Evolutionary conservation across 2,797 vertebrate genomes (phyloP).

Genomic region (Ctenopoma kingsleyae): DNA sequence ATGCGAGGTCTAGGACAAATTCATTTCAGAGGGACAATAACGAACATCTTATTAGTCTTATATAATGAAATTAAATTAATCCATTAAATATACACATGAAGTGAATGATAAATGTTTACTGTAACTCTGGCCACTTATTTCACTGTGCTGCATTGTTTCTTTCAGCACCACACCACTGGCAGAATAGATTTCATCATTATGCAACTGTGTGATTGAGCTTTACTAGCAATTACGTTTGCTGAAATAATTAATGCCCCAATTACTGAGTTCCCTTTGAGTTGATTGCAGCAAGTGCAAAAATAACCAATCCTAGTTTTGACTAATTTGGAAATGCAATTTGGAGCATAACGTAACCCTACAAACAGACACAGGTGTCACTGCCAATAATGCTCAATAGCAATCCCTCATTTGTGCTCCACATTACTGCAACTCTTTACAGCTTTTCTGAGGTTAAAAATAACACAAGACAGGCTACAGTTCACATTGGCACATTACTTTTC

Average conservation of each 20-base stretch:
- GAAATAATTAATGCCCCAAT: constrained; percentile 82
- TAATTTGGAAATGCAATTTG: constrained; percentile 76
- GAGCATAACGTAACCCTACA: constrained; percentile 57
- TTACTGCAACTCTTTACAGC: constrained; percentile 16
- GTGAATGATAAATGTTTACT: constrained; percentile 37
- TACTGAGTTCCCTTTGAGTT: constrained; percentile 75
- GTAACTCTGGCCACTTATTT: constrained; percentile 34
- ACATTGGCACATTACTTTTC: background rate
- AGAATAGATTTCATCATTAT: constrained; percentile 69
- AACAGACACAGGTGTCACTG: constrained; percentile 68
- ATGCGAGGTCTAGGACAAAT: background rate
- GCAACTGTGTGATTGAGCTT: constrained; percentile 76
- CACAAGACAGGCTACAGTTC: constrained; percentile 10
- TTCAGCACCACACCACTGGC: constrained; percentile 48
- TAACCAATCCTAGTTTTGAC: constrained; percentile 75
- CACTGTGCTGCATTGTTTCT: constrained; percentile 48
- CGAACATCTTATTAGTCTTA: constrained; percentile 28
- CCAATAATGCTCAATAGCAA: constrained; percentile 33
- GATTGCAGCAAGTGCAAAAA: constrained; percentile 78
- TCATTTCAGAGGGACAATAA: constrained; percentile 9
- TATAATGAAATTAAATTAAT: constrained; percentile 10
- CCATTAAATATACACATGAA: constrained; percentile 37
- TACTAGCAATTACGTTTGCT: constrained; percentile 74
- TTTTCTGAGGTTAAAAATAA: constrained; percentile 15
- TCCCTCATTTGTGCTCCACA: constrained; percentile 22